phyloP scores from a whole-genome alignment of 1,140 invertebrate species.

The Tetragonula clypearis region DNA sequence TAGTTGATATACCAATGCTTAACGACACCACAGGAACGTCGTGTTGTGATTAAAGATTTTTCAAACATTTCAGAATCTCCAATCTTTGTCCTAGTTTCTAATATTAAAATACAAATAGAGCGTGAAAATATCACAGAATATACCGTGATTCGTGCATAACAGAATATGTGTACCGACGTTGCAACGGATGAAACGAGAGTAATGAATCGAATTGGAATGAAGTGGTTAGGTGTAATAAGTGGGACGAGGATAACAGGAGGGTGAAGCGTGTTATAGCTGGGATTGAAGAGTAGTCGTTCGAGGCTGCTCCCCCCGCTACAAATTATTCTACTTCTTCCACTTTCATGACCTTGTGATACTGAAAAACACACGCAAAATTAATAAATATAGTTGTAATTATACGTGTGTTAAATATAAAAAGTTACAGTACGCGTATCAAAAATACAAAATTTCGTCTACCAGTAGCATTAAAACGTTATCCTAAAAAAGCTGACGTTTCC shows the following conservation, averaged over 20 bases:
- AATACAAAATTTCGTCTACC: too few species aligned
- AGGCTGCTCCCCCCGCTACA: neutral
- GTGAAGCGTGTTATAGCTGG: neutral
- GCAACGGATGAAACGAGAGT: neutral
- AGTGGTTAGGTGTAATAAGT: conserved; percentile 8
- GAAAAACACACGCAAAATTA: neutral
- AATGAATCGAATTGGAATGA: conserved; percentile 18
- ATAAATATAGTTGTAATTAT: neutral
- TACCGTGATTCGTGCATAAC: neutral
- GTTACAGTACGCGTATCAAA: too few species aligned
- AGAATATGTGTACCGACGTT: neutral
- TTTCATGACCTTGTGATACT: neutral
- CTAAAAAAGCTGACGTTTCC: too few species aligned
- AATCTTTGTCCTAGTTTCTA: too few species aligned
- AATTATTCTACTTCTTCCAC: neutral
- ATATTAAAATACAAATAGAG: too few species aligned
- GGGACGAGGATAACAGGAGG: conserved; percentile 7
- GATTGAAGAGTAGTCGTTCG: conserved; percentile 7
- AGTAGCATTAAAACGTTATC: too few species aligned
- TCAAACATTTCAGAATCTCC: too few species aligned
- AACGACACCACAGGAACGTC: too few species aligned
- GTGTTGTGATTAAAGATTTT: too few species aligned
- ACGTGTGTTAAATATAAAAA: too few species aligned
- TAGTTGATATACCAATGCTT: too few species aligned
- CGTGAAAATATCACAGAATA: neutral